phyloP scores from a whole-genome alignment of 2,888 invertebrate species.

The Chymomyza fuscimana region DNA sequence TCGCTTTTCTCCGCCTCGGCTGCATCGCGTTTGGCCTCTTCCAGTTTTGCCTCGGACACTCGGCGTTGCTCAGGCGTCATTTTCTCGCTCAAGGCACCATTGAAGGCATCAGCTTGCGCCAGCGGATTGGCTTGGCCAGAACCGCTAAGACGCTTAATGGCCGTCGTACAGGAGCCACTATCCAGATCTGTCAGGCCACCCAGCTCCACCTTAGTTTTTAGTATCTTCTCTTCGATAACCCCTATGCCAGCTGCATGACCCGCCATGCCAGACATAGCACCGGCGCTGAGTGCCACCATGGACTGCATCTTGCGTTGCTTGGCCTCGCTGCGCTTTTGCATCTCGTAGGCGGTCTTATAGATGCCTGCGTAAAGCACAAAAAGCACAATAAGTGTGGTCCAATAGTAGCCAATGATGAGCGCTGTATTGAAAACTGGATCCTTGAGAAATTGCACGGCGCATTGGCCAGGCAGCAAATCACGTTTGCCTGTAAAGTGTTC shows the following conservation, averaged over 20 bases:
- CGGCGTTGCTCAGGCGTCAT: slow-evolving; percentile 68
- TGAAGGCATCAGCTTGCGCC: slow-evolving; percentile 65
- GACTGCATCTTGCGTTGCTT: slow-evolving; percentile 97
- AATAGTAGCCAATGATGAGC: slow-evolving; percentile 97
- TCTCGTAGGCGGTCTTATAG: slow-evolving; percentile 97
- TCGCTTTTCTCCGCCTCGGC: slow-evolving; percentile 86
- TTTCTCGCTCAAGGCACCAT: slow-evolving; percentile 56
- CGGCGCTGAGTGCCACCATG: slow-evolving; percentile 94
- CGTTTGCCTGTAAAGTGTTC: slow-evolving; percentile 97
- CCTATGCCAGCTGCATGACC: slow-evolving; percentile 92
- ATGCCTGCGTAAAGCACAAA: slow-evolving; percentile 98
- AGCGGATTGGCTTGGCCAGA: slow-evolving; percentile 74
- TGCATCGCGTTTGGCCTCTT: slow-evolving; percentile 70
- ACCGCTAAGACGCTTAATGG: slow-evolving; percentile 65
- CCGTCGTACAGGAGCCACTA: slow-evolving; percentile 63
- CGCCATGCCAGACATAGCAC: slow-evolving; percentile 94
- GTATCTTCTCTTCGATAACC: slow-evolving; percentile 83
- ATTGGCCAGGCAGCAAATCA: slow-evolving; percentile 92
- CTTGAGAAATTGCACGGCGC: slow-evolving; percentile 97
- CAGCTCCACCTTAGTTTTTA: slow-evolving; percentile 72
- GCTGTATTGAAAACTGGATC: slow-evolving; percentile 98
- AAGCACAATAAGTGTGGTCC: slow-evolving; percentile 97
- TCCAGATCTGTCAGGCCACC: slow-evolving; percentile 51
- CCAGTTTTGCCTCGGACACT: slow-evolving; percentile 66
- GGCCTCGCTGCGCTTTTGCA: slow-evolving; percentile 98